Evolutionary conservation across 2,888 invertebrate genomes (phyloP).

Genomic region (Allacma fusca): DNA sequence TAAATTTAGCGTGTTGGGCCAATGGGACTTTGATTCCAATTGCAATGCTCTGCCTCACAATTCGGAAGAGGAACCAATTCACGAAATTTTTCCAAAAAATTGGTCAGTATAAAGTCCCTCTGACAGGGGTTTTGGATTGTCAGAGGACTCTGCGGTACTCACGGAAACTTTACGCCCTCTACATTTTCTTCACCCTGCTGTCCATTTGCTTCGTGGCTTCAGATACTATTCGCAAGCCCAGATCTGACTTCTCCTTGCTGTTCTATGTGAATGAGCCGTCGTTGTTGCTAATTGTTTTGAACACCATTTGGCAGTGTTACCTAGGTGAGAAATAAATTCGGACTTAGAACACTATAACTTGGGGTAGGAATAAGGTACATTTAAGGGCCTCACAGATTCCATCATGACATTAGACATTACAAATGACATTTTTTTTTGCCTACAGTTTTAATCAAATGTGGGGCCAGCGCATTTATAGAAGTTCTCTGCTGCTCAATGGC

Average conservation of each 20-base stretch:
- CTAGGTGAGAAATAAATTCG: constrained; percentile 23
- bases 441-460: constrained; percentile 50
- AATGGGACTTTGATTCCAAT: constrained; percentile 52
- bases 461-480: constrained; percentile 55
- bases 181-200: constrained; percentile 41
- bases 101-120: constrained; percentile 50
- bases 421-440: too few relatives aligned
- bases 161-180: constrained; percentile 44
- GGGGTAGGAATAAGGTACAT: too few relatives aligned
- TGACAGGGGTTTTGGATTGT: constrained; percentile 51
- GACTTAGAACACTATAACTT: too few relatives aligned
- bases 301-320: constrained; percentile 34
- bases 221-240: constrained; percentile 20
- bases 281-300: background rate
- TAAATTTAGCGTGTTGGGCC: constrained; percentile 47
- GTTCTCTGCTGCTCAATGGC: constrained; percentile 56
- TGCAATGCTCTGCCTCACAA: constrained; percentile 50
- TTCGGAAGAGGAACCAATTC: constrained; percentile 53
- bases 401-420: too few relatives aligned
- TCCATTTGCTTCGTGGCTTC: constrained; percentile 28
- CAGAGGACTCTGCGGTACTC: constrained; percentile 29
- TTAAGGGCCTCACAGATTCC: too few relatives aligned
- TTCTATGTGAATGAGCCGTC: constrained; percentile 21
- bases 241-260: constrained; percentile 16
- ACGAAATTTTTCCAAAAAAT: constrained; percentile 56